These are phyloP conservation scores for Poecilia picta DNA, from an alignment of 2,797 vertebrate species.

Conservation along the genomic window DNA sequence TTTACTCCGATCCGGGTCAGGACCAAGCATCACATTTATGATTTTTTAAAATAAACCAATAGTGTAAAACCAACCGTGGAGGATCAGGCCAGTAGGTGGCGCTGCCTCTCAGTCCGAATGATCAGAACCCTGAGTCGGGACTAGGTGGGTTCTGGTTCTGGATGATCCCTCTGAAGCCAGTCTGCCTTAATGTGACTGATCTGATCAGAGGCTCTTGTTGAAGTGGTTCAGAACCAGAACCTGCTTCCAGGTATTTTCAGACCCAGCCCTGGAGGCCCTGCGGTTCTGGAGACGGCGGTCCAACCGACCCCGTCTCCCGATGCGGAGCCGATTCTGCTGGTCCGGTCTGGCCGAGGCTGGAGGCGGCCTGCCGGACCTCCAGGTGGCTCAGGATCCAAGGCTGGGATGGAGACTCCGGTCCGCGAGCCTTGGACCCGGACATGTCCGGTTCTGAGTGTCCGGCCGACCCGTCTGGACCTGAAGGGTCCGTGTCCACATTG, in stretches of 20 bases:
- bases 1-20: background rate
- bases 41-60: too few relatives aligned
- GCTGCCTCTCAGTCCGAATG: background rate
- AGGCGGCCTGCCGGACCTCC: too few relatives aligned
- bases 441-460: too few relatives aligned
- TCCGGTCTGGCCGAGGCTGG: background rate
- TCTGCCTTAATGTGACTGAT: background rate
- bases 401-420: too few relatives aligned
- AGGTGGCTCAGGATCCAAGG: too few relatives aligned
- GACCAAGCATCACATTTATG: background rate
- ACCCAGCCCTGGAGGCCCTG: background rate
- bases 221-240: background rate
- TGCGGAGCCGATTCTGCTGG: background rate
- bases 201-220: background rate
- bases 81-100: background rate
- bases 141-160: too few relatives aligned
- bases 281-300: background rate
- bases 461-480: background rate
- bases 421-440: too few relatives aligned
- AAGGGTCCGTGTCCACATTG: too few relatives aligned
- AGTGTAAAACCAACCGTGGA: too few relatives aligned
- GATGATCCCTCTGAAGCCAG: slow-evolving; percentile 9
- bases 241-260: background rate
- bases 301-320: background rate
- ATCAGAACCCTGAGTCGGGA: too few relatives aligned